These are phyloP conservation scores for Mixornis gularis DNA, from an alignment of 2,113 vertebrate species.

Conservation along the genomic window DNA sequence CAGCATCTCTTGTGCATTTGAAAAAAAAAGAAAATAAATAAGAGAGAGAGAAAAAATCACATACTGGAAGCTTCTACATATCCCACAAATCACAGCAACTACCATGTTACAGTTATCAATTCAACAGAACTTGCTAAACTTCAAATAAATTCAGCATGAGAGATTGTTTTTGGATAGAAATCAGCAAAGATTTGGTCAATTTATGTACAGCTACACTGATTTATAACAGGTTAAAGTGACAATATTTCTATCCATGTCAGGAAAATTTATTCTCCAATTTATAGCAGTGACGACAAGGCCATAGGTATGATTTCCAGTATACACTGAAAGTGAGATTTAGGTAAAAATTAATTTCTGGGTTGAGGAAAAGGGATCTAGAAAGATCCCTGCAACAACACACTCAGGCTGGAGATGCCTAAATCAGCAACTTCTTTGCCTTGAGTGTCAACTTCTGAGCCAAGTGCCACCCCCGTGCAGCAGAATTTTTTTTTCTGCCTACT, in stretches of 20 bases:
- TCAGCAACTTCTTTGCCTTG: not conserved
- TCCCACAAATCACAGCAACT: not conserved
- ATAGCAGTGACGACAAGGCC: not conserved
- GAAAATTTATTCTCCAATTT: not conserved
- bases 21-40: not conserved
- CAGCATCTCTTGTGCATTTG: not conserved
- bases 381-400: not conserved
- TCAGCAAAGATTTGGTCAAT: not conserved
- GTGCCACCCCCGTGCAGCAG: not conserved
- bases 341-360: not conserved
- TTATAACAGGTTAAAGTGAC: not conserved
- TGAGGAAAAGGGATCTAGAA: not conserved
- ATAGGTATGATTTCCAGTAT: not conserved
- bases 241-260: not conserved
- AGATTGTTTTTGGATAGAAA: not conserved
- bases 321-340: not conserved
- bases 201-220: not conserved
- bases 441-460: not conserved
- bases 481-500: not conserved
- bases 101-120: not conserved
- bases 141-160: not conserved
- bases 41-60: not conserved
- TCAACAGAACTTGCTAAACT: not conserved
- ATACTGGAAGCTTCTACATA: not conserved
- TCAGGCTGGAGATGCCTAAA: not conserved